Conservation (phyloP, 2,113 vertebrate species). For the Pyrgilauda ruficollis region DNA sequence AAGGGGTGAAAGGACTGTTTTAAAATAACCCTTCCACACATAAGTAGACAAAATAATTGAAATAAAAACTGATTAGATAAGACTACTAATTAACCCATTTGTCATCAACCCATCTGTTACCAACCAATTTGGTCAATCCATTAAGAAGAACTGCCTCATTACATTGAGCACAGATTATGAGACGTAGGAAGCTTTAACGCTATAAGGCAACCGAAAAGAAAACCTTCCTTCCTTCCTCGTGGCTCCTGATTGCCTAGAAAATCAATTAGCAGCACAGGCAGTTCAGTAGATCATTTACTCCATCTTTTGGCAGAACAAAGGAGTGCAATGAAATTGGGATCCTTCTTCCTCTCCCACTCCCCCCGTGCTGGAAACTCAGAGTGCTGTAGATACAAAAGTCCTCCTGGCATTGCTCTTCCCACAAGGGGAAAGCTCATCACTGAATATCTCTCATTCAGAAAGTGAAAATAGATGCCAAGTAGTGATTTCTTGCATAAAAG, state of each 20-base stretch:
- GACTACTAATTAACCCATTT: constrained; percentile 46
- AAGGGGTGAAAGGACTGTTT: not conserved
- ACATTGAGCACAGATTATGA: not conserved
- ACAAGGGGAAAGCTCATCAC: not conserved
- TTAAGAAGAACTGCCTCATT: constrained; percentile 37
- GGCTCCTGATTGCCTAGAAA: not conserved
- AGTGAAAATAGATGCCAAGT: not conserved
- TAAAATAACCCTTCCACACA: constrained; percentile 9
- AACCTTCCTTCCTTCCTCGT: not conserved
- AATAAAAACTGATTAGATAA: constrained; percentile 8
- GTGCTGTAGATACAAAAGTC: accelerated
- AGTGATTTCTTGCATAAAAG: not conserved
- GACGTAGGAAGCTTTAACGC: not conserved
- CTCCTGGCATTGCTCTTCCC: not conserved
- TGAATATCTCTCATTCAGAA: not conserved
- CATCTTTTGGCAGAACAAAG: constrained; percentile 50
- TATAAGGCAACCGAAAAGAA: not conserved
- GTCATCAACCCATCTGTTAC: constrained; percentile 45
- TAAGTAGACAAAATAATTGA: constrained; percentile 28
- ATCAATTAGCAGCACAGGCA: not conserved
- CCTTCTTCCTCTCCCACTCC: not conserved
- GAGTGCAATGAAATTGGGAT: not conserved
- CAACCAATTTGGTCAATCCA: constrained; percentile 26
- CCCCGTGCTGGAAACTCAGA: not conserved
- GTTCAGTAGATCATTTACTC: constrained; percentile 34